phyloP scores from a whole-genome alignment of 2,797 vertebrate genomes.

The Argya squamiceps region DNA sequence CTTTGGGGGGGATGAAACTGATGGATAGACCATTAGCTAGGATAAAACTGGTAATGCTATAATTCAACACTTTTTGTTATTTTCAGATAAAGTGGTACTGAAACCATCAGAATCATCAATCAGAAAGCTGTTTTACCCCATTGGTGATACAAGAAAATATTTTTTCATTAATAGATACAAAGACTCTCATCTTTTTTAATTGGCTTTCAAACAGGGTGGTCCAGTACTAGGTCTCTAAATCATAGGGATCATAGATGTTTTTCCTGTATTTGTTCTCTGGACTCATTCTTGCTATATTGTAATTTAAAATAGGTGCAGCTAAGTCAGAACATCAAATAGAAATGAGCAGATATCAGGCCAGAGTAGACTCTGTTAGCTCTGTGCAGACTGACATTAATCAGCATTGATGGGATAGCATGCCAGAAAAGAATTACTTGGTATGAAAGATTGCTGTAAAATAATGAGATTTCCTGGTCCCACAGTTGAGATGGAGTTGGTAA shows the following conservation, averaged over 20 bases:
- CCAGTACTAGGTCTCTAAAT: background rate
- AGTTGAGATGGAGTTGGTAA: background rate
- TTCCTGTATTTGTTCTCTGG: background rate
- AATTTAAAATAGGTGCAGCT: background rate
- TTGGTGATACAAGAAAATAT: background rate
- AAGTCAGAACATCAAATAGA: background rate
- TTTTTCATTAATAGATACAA: background rate
- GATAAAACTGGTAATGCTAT: background rate
- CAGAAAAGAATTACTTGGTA: background rate
- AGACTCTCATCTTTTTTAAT: background rate
- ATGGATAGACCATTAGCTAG: background rate
- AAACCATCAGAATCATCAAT: background rate
- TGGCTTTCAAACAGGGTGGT: background rate
- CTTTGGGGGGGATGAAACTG: background rate
- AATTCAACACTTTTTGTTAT: background rate
- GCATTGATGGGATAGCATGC: constrained; percentile 1
- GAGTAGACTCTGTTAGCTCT: background rate
- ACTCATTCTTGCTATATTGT: background rate
- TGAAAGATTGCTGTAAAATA: constrained; percentile 36
- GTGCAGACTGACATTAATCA: constrained; percentile 11
- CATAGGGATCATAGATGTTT: background rate
- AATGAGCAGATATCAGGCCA: background rate
- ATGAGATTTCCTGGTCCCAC: constrained; percentile 1
- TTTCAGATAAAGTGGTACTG: background rate
- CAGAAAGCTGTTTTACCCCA: background rate